Evolutionary conservation across 2,113 vertebrate species (phyloP), one percentile per base, ranked within the genome.

Genomic region (Petrocephalus zakoni): DNA sequence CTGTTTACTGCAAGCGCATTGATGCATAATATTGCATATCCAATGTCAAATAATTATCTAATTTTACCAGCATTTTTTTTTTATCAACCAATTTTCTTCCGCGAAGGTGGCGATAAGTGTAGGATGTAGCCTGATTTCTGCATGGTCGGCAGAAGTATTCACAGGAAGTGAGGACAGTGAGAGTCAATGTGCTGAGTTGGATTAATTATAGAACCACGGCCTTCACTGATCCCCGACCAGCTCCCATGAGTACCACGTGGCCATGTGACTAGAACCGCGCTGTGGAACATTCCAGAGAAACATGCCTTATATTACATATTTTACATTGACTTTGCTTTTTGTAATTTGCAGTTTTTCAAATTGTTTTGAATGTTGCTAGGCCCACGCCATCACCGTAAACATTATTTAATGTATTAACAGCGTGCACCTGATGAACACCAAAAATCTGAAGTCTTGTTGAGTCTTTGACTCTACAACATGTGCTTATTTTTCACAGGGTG

Each of bases 401-500:
- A 83, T 83, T 22, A n/a, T 46, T 21, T 83, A 49, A 64, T 64
- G n/a, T 25, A 64, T 64, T 64, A 11, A 64, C 3, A 51, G 81
- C 4, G 10, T 5, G n/a, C 19, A 84, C 46, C 47, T 51, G 42
- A 47, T 83, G 34, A 61, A 64, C 42, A n/a, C 21, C 88, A 49
- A 53, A 61, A 52, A 56, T 83, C 34, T 64, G 1, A 83, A 25
- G 19, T 22, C 17, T 34, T 55, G 84, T 37, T 34, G 49, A 34
- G n/a, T 25, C 25, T 56, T 55, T 53, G 68, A 75, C 29, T 37
- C 29, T 4, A 75, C 68, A 75, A 15, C 29, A 7, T 42, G 37
- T 13, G 5, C 25, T 85, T 34, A 8, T 51, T 88, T 78, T 56
- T 87, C 85, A 90, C 15, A 99, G 98, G 98, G 98, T 93, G 87